Conservation (phyloP, 2,113 vertebrate genomes). For the Lota lota region DNA sequence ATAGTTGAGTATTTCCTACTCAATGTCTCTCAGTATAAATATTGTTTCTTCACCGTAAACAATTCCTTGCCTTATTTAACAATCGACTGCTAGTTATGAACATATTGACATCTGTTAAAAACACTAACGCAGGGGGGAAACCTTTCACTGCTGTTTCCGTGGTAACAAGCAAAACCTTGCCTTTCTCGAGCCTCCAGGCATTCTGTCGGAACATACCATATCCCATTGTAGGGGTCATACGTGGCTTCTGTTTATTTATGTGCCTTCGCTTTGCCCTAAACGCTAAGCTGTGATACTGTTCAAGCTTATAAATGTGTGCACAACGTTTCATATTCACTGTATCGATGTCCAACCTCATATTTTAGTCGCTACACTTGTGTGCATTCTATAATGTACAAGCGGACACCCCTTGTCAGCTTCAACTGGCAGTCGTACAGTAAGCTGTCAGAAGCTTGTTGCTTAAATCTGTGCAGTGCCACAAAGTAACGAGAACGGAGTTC, state of each 20-base stretch:
- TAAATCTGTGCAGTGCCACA: constrained; percentile 59
- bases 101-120: too few relatives aligned
- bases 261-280: too few relatives aligned
- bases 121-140: too few relatives aligned
- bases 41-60: too few relatives aligned
- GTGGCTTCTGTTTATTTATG: too few relatives aligned
- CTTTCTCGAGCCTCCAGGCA: constrained; percentile 69
- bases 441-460: constrained; percentile 79
- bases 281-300: too few relatives aligned
- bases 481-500: constrained; percentile 49
- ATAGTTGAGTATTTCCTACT: too few relatives aligned
- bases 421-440: constrained; percentile 49
- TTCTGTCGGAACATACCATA: constrained; percentile 66
- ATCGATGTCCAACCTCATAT: too few relatives aligned
- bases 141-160: constrained; percentile 69
- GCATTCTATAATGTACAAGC: not conserved
- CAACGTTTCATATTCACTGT: rapidly evolving
- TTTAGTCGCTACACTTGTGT: rapidly evolving
- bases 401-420: constrained; percentile 12
- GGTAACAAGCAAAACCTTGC: constrained; percentile 76
- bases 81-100: too few relatives aligned
- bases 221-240: not conserved
- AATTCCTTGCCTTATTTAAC: not conserved
- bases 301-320: too few relatives aligned
- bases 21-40: too few relatives aligned